Evolutionary conservation across 2,888 invertebrate genomes (phyloP).

Genomic region (Loripinus fragilis): DNA sequence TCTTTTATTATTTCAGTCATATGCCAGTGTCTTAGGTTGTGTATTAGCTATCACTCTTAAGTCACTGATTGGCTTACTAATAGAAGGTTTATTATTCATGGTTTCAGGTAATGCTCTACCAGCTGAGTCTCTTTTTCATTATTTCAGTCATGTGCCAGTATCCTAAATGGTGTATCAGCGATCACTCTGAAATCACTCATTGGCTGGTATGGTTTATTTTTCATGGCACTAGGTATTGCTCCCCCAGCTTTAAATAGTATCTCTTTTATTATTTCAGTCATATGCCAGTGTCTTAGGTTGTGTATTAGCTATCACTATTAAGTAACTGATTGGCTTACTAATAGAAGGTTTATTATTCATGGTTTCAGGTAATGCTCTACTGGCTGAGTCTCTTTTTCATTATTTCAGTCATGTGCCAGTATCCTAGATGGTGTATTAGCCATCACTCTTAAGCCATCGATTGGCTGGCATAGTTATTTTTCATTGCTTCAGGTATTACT

Average conservation of each 20-base stretch:
- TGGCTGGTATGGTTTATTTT: slow-evolving; percentile 80
- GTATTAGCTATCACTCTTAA: slow-evolving; percentile 68
- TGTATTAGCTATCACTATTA: slow-evolving; percentile 66
- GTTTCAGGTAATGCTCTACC: too few relatives aligned
- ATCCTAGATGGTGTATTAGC: slow-evolving; percentile 70
- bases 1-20: too few relatives aligned
- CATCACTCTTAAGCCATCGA: slow-evolving; percentile 62
- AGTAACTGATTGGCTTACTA: slow-evolving; percentile 63
- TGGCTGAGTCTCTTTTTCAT: too few relatives aligned
- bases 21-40: slow-evolving; percentile 68
- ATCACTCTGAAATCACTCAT: slow-evolving; percentile 66
- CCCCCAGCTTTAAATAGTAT: too few relatives aligned
- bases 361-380: too few relatives aligned
- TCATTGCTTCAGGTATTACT: too few relatives aligned
- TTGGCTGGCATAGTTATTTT: slow-evolving; percentile 81
- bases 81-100: too few relatives aligned
- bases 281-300: slow-evolving; percentile 68
- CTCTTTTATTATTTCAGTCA: too few relatives aligned
- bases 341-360: too few relatives aligned
- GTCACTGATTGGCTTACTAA: slow-evolving; percentile 60
- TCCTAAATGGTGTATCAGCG: slow-evolving; percentile 70
- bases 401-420: slow-evolving; percentile 63
- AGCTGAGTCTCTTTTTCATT: too few relatives aligned
- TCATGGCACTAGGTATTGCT: slow-evolving; percentile 68
- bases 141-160: slow-evolving; percentile 64